Base-by-base conservation (phyloP, 2,888 invertebrate species). In the Polydrusus tereticollis region DNA sequence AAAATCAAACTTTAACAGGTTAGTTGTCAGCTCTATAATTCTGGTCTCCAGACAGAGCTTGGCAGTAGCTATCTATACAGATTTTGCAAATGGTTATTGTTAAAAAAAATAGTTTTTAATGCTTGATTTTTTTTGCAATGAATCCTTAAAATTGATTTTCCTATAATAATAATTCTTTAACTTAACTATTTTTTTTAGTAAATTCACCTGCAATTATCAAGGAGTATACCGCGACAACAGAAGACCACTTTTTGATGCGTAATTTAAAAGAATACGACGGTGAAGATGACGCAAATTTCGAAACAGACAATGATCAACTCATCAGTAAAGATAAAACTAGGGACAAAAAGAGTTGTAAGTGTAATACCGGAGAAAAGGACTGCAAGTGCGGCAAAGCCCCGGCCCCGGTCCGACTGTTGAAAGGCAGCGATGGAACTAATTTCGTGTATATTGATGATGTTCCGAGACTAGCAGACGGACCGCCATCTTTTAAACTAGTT, bases 341-440 rank as follows among this genome's bases (percentile, higher is more conserved):
- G 26, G 50, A 62, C 14, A 41, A n/a, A 50, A 66, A 71, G 36
- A 26, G 18, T 7, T 76, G 76, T 36, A 60, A 45, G n/a, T 77
- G 77, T 52, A 69, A 75, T 26, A 75, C 75, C 55, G 69, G 62
- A 23, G 69, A 67, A 16, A 74, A 75, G 38, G 67, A 77, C 26
- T 78, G 79, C 26, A 77, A 77, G 66, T 79, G 79, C 50, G 70
- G 47, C 12, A 73, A 47, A 14, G 59, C 59, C 0, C 52, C 66
- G 26, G 59, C 59, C 0, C 52, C 66, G 26, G 0, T 8, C 38
- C 8, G 38, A 47, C 3, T 10, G 16, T 26, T 58, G 16, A n/a
- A 20, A 14, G 43, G 43, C 10, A 14, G 2, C 5, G 66, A 66
- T 33, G 66, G 52, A 8, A 29, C 36, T 10, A 55, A 60, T 45